Percentiles rank a stretch among this genome's conserved stretches.
These are phyloP conservation scores for Porites lutea DNA, from an alignment of 64 coral and sea anemone species.

Conservation along the genomic window DNA sequence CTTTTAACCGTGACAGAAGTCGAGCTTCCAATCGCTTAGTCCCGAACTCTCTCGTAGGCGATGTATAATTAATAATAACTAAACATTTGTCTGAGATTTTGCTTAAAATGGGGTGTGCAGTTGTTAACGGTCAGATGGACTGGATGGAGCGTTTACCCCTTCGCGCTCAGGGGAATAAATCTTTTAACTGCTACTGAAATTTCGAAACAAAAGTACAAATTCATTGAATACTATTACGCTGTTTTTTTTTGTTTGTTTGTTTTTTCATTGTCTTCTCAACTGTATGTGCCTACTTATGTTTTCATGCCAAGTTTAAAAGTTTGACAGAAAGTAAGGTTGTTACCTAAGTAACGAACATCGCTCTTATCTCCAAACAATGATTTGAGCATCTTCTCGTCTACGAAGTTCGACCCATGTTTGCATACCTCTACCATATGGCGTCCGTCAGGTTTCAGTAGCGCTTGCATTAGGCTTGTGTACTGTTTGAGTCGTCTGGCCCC, in stretches of 20 bases:
- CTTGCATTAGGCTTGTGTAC: conserved; percentile 22
- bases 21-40: no score
- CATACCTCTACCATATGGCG: conserved; percentile 40
- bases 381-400: conserved; percentile 16
- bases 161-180: not conserved
- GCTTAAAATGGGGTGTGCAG: no score
- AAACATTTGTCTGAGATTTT: no score
- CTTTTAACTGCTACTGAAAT: not conserved
- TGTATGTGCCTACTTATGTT: no score
- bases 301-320: not conserved
- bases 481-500: conserved; percentile 12
- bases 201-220: not conserved
- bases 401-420: conserved; percentile 36
- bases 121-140: no score
- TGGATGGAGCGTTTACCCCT: no score
- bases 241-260: not conserved
- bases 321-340: not conserved
- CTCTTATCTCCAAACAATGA: conserved; percentile 25
- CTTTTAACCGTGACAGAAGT: no score
- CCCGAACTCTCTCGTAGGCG: no score
- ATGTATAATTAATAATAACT: no score
- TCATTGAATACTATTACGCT: not conserved
- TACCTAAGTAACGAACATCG: conserved; percentile 32
- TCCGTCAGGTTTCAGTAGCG: conserved; percentile 32
- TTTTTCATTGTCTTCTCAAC: no score